These are phyloP conservation scores for Barnardius zonarius DNA, from an alignment of 2,113 vertebrate genomes.

Conservation along the genomic window DNA sequence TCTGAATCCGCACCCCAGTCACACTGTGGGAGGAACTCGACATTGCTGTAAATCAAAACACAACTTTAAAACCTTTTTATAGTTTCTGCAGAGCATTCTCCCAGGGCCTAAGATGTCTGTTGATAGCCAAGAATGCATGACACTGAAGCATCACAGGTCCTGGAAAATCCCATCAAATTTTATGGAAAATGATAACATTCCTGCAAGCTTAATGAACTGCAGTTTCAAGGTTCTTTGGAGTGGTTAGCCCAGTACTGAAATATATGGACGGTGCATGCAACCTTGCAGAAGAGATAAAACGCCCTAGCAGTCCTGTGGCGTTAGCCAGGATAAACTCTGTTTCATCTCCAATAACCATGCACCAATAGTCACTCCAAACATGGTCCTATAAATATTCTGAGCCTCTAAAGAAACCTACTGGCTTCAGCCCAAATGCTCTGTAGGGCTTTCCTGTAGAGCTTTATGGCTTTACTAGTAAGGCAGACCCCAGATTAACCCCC, in stretches of 20 bases:
- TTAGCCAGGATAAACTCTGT: neutral
- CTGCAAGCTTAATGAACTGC: neutral
- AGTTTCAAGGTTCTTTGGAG: neutral
- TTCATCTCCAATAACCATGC: neutral
- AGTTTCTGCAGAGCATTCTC: conserved; percentile 12
- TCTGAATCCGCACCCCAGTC: conserved; percentile 10
- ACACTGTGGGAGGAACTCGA: neutral
- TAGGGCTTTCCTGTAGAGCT: conserved; percentile 7
- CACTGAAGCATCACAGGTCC: conserved; percentile 11
- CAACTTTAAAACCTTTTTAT: neutral
- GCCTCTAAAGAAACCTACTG: neutral
- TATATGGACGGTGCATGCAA: neutral
- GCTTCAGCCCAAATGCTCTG: neutral
- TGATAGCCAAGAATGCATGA: conserved; percentile 40
- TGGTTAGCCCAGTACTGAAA: neutral
- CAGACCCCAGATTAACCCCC: neutral
- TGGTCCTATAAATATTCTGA: neutral
- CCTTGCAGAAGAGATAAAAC: conserved; percentile 1
- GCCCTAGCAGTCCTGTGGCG: neutral
- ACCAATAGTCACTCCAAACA: neutral
- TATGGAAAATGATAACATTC: conserved; percentile 42
- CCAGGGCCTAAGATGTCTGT: neutral
- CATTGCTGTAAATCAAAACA: conserved; percentile 19
- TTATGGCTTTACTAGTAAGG: neutral
- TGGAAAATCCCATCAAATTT: conserved; percentile 52